Percentiles rank a stretch among this genome's conserved stretches.
phyloP scores from a whole-genome alignment of 2,113 vertebrate species.

The Takifugu flavidus region DNA sequence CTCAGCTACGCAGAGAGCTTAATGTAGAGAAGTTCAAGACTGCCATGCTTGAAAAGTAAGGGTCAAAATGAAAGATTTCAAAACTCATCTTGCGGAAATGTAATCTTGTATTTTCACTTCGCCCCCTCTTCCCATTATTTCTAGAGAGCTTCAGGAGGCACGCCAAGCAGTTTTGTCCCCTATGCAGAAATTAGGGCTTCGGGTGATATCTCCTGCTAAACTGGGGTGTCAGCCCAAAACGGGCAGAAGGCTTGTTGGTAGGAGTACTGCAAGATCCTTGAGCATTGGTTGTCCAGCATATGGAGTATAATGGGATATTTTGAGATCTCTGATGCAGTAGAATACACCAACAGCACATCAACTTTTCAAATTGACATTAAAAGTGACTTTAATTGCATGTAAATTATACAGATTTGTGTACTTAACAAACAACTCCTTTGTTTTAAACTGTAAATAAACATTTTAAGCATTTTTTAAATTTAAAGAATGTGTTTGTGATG shows the following conservation, averaged over 20 bases:
- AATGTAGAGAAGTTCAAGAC: conserved; percentile 88
- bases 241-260: conserved; percentile 78
- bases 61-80: background rate
- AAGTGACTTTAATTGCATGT: conserved; percentile 1
- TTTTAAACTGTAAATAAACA: conserved; percentile 71
- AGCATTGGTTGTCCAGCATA: conserved; percentile 73
- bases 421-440: conserved; percentile 2
- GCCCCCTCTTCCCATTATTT: background rate
- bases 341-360: too few species aligned
- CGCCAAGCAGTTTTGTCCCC: conserved; percentile 76
- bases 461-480: conserved; percentile 58
- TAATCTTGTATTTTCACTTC: background rate
- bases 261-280: conserved; percentile 77
- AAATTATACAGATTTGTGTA: conserved; percentile 9
- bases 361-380: too few species aligned
- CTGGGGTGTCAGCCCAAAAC: conserved; percentile 46
- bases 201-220: conserved; percentile 35
- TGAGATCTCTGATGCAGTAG: too few species aligned
- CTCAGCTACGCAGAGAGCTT: conserved; percentile 85
- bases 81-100: background rate
- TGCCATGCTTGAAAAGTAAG: conserved; percentile 89
- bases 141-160: conserved; percentile 86
- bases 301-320: conserved; percentile 3
- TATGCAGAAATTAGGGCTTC: conserved; percentile 40
- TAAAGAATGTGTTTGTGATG: background rate